Evolutionary conservation across 2,113 vertebrate species (phyloP), one percentile per base, ranked within the genome.

Genomic region (Irena cyanogastra): DNA sequence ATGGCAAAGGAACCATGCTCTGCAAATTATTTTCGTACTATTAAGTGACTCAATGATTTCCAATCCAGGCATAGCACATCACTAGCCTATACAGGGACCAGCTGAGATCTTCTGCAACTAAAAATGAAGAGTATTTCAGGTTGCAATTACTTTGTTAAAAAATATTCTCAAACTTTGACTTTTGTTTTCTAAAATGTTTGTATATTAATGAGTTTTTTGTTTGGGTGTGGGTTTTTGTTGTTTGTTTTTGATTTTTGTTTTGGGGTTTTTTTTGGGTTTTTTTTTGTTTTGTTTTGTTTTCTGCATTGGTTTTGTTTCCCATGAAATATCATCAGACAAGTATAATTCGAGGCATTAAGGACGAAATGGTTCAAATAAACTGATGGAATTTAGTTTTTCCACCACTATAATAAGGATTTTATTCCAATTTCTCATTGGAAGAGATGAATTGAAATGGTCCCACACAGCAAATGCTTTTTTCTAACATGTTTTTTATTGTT

Each of bases 201-300:
- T 56, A 77, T 61, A 57, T 8, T 27, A 0, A 0, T 37, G 2
- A 33, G 1, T 4, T 39, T 33, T 45, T 41, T 33, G 14, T 69
- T 54, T 39, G 21, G 45, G n/a, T 33, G 12, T 59, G n/a, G n/a
- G n/a, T n/a, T n/a, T n/a, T n/a, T n/a, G n/a, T 54, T 41, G 12
- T 59, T 54, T 41, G 21, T 37, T n/a, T n/a, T n/a, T n/a, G n/a
- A n/a, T n/a, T n/a, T n/a, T n/a, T n/a, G n/a, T n/a, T n/a, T 53
- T 39, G 6, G 45, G 20, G 21, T 45, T 10, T 27, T 19, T 3
- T 24, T 19, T 8, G 8, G 7, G 10, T 35, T 22, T 10, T 57
- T 23, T 10, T 24, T 24, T 24, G n/a, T n/a, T n/a, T n/a, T n/a
- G n/a, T n/a, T 52, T 19, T 47, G 8, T 35, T 66, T 59, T 54